Percentiles rank a stretch among this genome's conserved stretches.
Evolutionary conservation across 1,140 invertebrate genomes (phyloP).

Genomic region (Drosophila kurseongensis): DNA sequence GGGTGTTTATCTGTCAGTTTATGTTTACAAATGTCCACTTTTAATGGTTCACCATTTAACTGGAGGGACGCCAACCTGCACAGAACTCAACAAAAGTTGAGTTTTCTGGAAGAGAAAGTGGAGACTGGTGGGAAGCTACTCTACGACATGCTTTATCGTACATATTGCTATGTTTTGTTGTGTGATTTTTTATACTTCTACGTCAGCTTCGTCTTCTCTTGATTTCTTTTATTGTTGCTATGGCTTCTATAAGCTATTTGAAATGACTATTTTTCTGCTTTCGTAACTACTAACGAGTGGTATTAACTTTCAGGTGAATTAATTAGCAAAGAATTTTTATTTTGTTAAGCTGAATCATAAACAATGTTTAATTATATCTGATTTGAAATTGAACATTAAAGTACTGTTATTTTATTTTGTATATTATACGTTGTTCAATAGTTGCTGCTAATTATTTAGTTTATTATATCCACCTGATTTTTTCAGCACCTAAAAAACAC

Average conservation of each 20-base stretch:
- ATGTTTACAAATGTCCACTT: slow-evolving; percentile 81
- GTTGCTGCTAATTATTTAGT: neutral
- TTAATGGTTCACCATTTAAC: slow-evolving; percentile 79
- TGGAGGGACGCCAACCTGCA: slow-evolving; percentile 22
- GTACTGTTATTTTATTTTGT: too few species aligned
- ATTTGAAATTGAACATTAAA: neutral
- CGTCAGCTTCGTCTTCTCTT: slow-evolving; percentile 2
- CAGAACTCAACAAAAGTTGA: neutral
- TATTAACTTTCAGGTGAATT: neutral
- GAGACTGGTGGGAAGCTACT: neutral
- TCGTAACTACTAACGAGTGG: too few species aligned
- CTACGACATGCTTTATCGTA: slow-evolving; percentile 46
- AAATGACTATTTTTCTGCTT: neutral
- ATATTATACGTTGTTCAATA: neutral
- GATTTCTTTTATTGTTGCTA: slow-evolving; percentile 10
- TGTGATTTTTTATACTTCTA: slow-evolving; percentile 15
- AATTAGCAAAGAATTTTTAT: neutral
- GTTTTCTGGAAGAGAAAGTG: neutral
- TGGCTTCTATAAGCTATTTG: neutral
- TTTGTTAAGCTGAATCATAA: neutral
- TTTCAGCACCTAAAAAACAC: neutral
- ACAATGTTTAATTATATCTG: neutral
- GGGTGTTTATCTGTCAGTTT: slow-evolving; percentile 82
- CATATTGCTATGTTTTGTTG: slow-evolving; percentile 45
- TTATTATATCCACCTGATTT: neutral